Evolutionary conservation across 2,888 invertebrate species (phyloP), one percentile per base, ranked within the genome.

Genomic region (Watsonalla binaria): DNA sequence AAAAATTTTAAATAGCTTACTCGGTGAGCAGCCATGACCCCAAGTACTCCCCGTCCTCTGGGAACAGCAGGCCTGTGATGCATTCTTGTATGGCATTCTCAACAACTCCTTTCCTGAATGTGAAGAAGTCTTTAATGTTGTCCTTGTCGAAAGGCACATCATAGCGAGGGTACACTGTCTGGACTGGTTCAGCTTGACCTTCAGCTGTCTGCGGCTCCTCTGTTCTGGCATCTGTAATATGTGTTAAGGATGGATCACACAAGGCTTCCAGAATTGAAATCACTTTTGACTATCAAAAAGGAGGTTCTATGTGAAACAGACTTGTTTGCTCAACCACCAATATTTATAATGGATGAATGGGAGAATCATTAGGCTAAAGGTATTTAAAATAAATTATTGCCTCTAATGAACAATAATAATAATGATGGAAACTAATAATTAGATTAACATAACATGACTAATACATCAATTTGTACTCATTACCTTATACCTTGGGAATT

Each of bases 21-120:
- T 96, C 96, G 35, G 96, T 96, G 39, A 97, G 84, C 54, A 97
- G 87, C 95, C 96, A 97, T 46, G 94, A 93, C 45, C 95, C 96
- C 55, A 94, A 77, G 52, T 96, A 84, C 60, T 93, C 93, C 35
- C 95, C 95, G 82, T 96, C 96, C 58, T 93, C 93, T 51, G 92
- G 92, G 55, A 94, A 93, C 55, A 95, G 76, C 45, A 95, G 79
- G 13, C 87, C 92, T 0, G 92, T 92, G 49, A 93, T 93, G 69
- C 95, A 94, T 68, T 95, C 95, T 54, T 93, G 92, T 46, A 96
- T 92, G 5, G 96, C 96, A 61, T 92, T 92, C 64, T 95, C 94
- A 9, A 96, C 93, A 11, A 95, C 93, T 33, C 94, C 95, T 64
- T 94, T 94, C 57, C 96, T 92, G 72, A 94, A 94, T 45, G 94